phyloP scores from a whole-genome alignment of 2,888 invertebrate genomes.

The Hypomecis punctinalis region DNA sequence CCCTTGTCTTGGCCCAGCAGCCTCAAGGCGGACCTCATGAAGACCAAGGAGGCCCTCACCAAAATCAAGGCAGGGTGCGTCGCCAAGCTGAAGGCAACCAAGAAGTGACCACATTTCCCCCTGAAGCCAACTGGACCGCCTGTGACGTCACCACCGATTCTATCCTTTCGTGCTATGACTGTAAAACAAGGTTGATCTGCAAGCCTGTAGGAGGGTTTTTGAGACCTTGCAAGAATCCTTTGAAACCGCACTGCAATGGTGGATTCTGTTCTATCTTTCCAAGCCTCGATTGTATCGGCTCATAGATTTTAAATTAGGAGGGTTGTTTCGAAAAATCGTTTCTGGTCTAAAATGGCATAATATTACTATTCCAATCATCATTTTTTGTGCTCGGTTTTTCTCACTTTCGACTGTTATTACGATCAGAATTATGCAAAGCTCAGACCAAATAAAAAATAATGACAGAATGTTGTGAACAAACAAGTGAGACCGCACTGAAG shows the following conservation, averaged over 20 bases:
- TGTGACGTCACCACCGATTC: conserved; percentile 48
- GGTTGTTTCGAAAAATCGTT: too few relatives aligned
- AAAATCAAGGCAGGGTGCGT: conserved; percentile 4
- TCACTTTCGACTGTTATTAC: too few relatives aligned
- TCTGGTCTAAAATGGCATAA: too few relatives aligned
- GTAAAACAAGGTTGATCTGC: conserved; percentile 62
- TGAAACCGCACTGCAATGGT: conserved; percentile 61
- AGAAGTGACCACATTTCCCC: neutral
- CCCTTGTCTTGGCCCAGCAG: neutral
- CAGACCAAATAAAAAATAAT: too few relatives aligned
- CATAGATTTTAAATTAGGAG: too few relatives aligned
- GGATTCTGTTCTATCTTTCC: conserved; percentile 57
- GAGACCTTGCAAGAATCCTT: conserved; percentile 51
- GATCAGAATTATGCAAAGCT: too few relatives aligned
- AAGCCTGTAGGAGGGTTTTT: conserved; percentile 61
- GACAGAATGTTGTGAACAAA: too few relatives aligned
- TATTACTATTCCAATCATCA: too few relatives aligned
- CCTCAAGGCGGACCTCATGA: neutral
- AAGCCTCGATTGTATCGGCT: too few relatives aligned
- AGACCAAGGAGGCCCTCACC: too few relatives aligned
- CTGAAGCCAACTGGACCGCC: conserved; percentile 48
- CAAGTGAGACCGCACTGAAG: too few relatives aligned
- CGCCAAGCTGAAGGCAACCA: conserved; percentile 2
- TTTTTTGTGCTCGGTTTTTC: too few relatives aligned
- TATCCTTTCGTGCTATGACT: conserved; percentile 53